Conservation (phyloP, 2,888 invertebrate genomes). For the Thelaira solivaga region DNA sequence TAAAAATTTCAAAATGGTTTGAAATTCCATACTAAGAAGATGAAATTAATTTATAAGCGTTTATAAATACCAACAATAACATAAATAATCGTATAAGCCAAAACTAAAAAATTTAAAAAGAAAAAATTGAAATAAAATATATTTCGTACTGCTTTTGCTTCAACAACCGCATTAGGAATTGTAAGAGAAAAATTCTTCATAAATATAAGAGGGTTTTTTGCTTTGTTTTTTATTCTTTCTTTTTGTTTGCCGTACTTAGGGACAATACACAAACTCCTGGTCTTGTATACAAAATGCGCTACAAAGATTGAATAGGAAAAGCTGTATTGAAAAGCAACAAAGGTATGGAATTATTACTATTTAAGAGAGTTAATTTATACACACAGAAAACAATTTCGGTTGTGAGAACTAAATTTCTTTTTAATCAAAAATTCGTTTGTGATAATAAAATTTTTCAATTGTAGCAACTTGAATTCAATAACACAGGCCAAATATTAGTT, state of each 20-base stretch:
- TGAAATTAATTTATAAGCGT: conserved; percentile 21
- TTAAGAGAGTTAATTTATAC: neutral
- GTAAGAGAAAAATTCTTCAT: conserved; percentile 21
- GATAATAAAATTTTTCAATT: too few species aligned
- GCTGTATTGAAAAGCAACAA: neutral
- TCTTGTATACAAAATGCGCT: conserved; percentile 50
- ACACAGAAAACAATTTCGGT: too few species aligned
- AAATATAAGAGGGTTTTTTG: neutral
- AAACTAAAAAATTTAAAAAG: conserved; percentile 24
- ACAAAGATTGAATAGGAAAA: neutral
- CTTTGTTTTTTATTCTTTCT: neutral
- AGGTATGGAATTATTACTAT: neutral
- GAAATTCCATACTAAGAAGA: conserved; percentile 48
- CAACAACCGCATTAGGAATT: conserved; percentile 8
- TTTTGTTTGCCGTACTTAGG: conserved; percentile 7
- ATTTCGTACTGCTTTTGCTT: conserved; percentile 5
- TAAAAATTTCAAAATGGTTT: conserved; percentile 46
- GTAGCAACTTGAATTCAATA: too few species aligned
- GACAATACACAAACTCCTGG: conserved; percentile 44
- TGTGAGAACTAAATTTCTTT: too few species aligned
- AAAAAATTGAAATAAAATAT: conserved; percentile 17
- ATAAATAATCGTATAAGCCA: neutral
- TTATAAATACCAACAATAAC: conserved; percentile 11
- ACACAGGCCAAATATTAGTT: too few species aligned
- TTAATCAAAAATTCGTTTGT: too few species aligned